These are phyloP conservation scores for Euplexia lucipara DNA, from an alignment of 2,888 invertebrate genomes.

Conservation along the genomic window DNA sequence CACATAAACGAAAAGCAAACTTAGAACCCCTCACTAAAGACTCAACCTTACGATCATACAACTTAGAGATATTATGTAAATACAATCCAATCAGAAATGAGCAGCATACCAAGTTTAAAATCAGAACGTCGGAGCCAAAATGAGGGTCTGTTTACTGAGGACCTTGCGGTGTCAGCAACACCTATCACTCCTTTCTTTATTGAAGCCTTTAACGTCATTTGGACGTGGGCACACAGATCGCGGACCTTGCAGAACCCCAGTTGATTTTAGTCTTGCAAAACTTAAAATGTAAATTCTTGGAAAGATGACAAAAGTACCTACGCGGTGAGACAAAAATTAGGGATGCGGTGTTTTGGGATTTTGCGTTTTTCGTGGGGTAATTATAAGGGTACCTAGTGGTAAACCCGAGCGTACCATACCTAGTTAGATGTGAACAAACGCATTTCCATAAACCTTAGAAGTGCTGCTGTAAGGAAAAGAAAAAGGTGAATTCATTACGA, in stretches of 20 bases:
- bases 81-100: conserved; percentile 55
- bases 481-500: neutral
- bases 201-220: conserved; percentile 50
- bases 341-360: conserved; percentile 6
- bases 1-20: neutral
- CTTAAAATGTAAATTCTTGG: conserved; percentile 39
- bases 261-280: conserved; percentile 32
- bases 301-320: conserved; percentile 4
- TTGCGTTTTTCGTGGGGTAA: conserved; percentile 20
- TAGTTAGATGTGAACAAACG: neutral
- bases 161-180: conserved; percentile 58
- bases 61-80: conserved; percentile 58
- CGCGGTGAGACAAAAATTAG: conserved; percentile 4
- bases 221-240: conserved; percentile 47
- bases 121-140: conserved; percentile 50
- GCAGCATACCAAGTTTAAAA: conserved; percentile 49
- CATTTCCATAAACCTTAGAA: conserved; percentile 1
- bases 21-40: conserved; percentile 1
- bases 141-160: conserved; percentile 66
- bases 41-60: neutral
- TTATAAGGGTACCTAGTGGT: conserved; percentile 8
- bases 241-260: conserved; percentile 34
- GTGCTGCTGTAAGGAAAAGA: neutral
- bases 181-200: conserved; percentile 58
- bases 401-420: neutral